A percentile compares a stretch with the other conserved stretches of the same genome.
phyloP scores from a whole-genome alignment of 2,797 vertebrate species.

The Picus viridis region DNA sequence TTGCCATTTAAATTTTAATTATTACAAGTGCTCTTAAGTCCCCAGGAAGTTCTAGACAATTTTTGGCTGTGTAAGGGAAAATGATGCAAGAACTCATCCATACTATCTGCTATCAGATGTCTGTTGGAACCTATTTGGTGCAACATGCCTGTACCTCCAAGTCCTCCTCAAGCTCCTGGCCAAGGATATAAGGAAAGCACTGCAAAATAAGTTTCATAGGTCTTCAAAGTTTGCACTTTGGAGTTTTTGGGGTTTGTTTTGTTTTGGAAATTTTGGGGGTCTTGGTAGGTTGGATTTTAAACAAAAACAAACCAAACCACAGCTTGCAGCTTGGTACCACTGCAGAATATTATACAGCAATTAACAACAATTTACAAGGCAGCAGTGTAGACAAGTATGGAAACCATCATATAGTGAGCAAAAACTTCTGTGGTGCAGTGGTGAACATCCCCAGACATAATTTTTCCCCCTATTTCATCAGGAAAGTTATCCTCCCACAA shows the following conservation, averaged over 20 bases:
- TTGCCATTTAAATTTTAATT: not conserved
- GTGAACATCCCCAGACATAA: not conserved
- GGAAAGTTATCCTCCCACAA: not conserved
- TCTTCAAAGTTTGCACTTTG: not conserved
- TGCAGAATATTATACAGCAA: not conserved
- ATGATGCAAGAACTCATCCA: not conserved
- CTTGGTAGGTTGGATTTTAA: too few species aligned
- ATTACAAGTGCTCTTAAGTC: not conserved
- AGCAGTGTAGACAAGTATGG: not conserved
- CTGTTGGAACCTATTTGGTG: not conserved
- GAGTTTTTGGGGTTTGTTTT: not conserved
- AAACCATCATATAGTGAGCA: not conserved
- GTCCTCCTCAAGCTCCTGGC: not conserved
- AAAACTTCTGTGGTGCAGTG: not conserved
- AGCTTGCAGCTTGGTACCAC: not conserved
- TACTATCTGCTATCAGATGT: not conserved
- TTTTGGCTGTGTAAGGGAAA: not conserved
- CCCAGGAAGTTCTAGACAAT: not conserved
- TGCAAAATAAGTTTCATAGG: not conserved
- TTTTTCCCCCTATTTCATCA: not conserved
- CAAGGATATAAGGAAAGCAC: not conserved
- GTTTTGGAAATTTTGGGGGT: too few species aligned
- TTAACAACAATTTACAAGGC: slow-evolving; percentile 33
- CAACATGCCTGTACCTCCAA: not conserved
- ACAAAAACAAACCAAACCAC: too few species aligned